Evolutionary conservation across 2,888 invertebrate genomes (phyloP).

Genomic region (Drosophila vallismaia): DNA sequence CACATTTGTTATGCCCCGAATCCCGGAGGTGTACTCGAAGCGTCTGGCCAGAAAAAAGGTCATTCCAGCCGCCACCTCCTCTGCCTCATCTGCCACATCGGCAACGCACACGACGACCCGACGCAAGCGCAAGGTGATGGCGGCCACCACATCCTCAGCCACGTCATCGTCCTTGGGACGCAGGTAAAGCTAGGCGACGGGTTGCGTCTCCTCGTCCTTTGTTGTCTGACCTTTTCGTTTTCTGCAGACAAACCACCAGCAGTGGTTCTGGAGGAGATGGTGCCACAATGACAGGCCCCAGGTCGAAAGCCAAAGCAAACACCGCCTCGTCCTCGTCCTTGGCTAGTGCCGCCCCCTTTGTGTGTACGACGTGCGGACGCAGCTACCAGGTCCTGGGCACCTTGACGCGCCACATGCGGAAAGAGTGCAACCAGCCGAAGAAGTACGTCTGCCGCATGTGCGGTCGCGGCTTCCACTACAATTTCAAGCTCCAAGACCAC

Average conservation of each 20-base stretch:
- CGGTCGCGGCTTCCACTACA: slow-evolving; percentile 82
- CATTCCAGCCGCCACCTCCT: slow-evolving; percentile 19
- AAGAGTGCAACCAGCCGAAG: slow-evolving; percentile 83
- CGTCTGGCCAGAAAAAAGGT: slow-evolving; percentile 62
- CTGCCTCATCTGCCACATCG: slow-evolving; percentile 13
- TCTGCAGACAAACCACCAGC: slow-evolving; percentile 25
- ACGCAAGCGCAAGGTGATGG: slow-evolving; percentile 61
- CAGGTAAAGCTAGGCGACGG: slow-evolving; percentile 59
- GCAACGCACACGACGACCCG: slow-evolving; percentile 55
- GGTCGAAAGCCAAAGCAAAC: slow-evolving; percentile 16
- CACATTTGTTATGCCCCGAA: slow-evolving; percentile 43
- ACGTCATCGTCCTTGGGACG: slow-evolving; percentile 44
- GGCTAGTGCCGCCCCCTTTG: slow-evolving; percentile 56
- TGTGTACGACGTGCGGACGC: slow-evolving; percentile 78
- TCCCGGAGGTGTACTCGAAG: slow-evolving; percentile 49
- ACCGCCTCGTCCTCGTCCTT: not conserved
- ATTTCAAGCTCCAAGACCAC: slow-evolving; percentile 81
- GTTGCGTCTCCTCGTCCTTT: slow-evolving; percentile 6
- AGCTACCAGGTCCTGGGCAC: slow-evolving; percentile 78
- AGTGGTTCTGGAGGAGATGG: slow-evolving; percentile 24
- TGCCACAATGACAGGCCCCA: slow-evolving; percentile 12
- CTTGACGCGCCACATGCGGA: slow-evolving; percentile 86
- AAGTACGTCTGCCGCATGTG: slow-evolving; percentile 81
- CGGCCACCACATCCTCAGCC: slow-evolving; percentile 14
- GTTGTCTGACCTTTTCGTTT: slow-evolving; percentile 29